Base-by-base conservation (phyloP, 2,113 vertebrate genomes). In the Cyprinodon variegatus region DNA sequence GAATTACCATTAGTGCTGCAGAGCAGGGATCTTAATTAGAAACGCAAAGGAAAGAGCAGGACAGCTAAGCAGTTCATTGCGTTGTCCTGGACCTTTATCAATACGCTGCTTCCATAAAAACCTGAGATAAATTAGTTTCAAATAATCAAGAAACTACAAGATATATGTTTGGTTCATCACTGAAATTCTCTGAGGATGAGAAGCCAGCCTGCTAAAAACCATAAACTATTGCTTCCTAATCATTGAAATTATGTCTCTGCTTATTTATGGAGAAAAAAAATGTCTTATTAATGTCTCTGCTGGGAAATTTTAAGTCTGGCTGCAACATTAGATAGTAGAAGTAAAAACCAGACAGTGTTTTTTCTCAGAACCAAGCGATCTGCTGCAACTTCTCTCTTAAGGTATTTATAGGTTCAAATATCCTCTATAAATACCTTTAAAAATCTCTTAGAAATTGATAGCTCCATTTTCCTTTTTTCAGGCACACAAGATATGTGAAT, bases 11-110 rank as follows among this genome's bases (percentile, higher is more conserved):
- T 71, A 84, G 76, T 39, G 79, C 87, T 59, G 85, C 75, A 87
- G 89, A 86, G 77, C 40, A 78, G 22, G 85, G 88, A 90, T 90
- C 91, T 92, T 94, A 94, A 95, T 94, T 94, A 93, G 87, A 90
- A 76, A 81, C 48, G 38, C 63, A 68, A 10, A 80, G 78, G 78
- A 86, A 73, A 76, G 79, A 83, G 76, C 73, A 80, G 85, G 78
- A 82, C 45, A 67, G 76, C 78, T 15, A 39, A 68, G 65, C 45
- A 48, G 72, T 80, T 81, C 76, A 66, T 72, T 20, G 71, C 53
- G 50, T 86, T 82, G 81, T 72, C 62, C 50, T 13, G 41, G 38
- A 71, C 82, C 86, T 91, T 91, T 88, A 89, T 91, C 91, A 83
- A 83, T 76, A 61, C 37, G 72, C 84, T 72, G 86, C 85, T 83